These are phyloP conservation scores for Conomelus anceps DNA, from an alignment of 2,888 invertebrate species.

Conservation along the genomic window DNA sequence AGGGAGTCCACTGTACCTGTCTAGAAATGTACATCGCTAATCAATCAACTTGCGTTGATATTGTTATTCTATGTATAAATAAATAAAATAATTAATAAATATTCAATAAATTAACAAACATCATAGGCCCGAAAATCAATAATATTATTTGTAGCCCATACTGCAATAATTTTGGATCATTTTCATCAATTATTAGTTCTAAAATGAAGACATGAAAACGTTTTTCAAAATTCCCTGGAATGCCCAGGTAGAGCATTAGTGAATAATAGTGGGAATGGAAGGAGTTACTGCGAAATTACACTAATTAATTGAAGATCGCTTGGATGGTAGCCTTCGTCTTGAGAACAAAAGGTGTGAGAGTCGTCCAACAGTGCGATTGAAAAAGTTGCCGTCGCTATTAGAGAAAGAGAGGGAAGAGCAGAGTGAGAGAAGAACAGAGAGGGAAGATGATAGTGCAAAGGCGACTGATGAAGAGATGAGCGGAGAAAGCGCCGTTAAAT, in stretches of 20 bases:
- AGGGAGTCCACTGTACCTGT: too few relatives aligned
- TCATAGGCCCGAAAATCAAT: too few relatives aligned
- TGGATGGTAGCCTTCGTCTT: not conserved
- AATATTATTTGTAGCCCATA: too few relatives aligned
- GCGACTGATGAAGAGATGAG: too few relatives aligned
- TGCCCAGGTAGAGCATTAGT: not conserved
- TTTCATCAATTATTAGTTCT: too few relatives aligned
- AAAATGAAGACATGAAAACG: not conserved
- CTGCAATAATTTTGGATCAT: too few relatives aligned
- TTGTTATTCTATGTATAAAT: too few relatives aligned
- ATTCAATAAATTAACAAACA: too few relatives aligned
- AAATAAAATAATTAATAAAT: too few relatives aligned
- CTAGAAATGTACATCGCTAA: too few relatives aligned
- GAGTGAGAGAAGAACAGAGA: not conserved
- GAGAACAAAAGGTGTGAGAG: not conserved
- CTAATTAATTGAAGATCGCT: not conserved
- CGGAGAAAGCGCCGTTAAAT: too few relatives aligned
- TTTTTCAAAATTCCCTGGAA: not conserved
- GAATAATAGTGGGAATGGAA: not conserved
- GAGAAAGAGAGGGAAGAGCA: not conserved
- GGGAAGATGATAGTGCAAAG: not conserved
- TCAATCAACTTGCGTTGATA: too few relatives aligned
- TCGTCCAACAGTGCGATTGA: not conserved
- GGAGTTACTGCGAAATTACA: not conserved
- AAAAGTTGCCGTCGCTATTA: not conserved